Conservation (phyloP, 2,113 vertebrate genomes). For the Anarhynchus alexandrinus region DNA sequence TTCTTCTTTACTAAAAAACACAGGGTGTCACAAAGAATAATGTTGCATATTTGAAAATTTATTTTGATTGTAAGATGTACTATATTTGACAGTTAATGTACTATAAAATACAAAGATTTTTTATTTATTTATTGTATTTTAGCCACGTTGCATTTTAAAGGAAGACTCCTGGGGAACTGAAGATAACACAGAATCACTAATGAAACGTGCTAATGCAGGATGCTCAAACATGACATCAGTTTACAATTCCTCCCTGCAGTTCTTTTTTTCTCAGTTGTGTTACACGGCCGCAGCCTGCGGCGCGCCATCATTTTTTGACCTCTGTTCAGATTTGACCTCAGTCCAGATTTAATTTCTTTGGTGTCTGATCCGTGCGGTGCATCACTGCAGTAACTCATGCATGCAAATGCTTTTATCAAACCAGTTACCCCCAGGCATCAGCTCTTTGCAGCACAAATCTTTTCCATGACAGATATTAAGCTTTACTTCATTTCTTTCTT, state of each 20-base stretch:
- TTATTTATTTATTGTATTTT: not conserved
- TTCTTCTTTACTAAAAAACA: not conserved
- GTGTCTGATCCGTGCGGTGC: not conserved
- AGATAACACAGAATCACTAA: not conserved
- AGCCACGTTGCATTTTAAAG: not conserved
- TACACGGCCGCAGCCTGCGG: not conserved
- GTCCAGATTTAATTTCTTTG: not conserved
- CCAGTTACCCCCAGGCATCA: not conserved
- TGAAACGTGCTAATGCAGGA: not conserved
- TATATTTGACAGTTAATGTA: not conserved
- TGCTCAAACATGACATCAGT: not conserved
- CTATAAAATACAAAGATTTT: not conserved
- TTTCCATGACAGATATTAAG: not conserved
- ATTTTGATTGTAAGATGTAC: not conserved
- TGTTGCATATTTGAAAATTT: not conserved
- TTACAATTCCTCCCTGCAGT: not conserved
- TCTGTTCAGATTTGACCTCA: not conserved
- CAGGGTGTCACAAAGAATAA: not conserved
- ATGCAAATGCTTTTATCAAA: not conserved
- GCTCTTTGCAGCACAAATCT: not conserved
- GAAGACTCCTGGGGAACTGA: not conserved
- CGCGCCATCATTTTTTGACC: not conserved
- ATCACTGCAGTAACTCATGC: not conserved
- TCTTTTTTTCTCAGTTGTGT: not conserved
- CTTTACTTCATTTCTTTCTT: not conserved